phyloP scores from a whole-genome alignment of 1,140 invertebrate genomes.

The Teleopsis dalmanni region DNA sequence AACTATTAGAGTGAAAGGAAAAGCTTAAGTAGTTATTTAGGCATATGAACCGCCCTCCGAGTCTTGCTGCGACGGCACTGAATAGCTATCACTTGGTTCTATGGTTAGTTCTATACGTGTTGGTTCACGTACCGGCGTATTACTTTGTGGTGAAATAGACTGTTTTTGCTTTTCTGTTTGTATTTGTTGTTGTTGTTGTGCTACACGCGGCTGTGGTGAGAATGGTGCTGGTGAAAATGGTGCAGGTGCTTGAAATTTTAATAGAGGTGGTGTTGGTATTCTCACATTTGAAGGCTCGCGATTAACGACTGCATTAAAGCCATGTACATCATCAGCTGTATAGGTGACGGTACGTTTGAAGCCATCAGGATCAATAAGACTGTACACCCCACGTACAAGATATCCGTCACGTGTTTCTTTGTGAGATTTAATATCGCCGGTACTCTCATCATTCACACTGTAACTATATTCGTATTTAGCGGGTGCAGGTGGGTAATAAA shows the following conservation, averaged over 20 bases:
- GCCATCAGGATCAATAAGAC: slow-evolving; percentile 44
- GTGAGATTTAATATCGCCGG: slow-evolving; percentile 43
- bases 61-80: no score
- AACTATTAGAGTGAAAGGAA: no score
- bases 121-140: neutral
- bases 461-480: slow-evolving; percentile 62
- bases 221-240: neutral
- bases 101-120: neutral
- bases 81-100: neutral
- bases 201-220: neutral
- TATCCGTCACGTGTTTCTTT: slow-evolving; percentile 44
- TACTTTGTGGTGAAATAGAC: neutral
- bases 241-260: neutral
- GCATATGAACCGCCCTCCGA: no score
- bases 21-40: no score
- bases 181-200: neutral
- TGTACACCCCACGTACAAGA: slow-evolving; percentile 44
- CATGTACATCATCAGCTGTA: slow-evolving; percentile 43
- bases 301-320: slow-evolving; percentile 46
- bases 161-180: neutral
- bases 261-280: neutral
- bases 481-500: no score
- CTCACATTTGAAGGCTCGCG: slow-evolving; percentile 27
- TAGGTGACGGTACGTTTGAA: slow-evolving; percentile 43
- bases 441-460: slow-evolving; percentile 57